Evolutionary conservation across 2,888 invertebrate species (phyloP), one percentile per base, ranked within the genome.

Genomic region (Ornithoptera alexandrae): DNA sequence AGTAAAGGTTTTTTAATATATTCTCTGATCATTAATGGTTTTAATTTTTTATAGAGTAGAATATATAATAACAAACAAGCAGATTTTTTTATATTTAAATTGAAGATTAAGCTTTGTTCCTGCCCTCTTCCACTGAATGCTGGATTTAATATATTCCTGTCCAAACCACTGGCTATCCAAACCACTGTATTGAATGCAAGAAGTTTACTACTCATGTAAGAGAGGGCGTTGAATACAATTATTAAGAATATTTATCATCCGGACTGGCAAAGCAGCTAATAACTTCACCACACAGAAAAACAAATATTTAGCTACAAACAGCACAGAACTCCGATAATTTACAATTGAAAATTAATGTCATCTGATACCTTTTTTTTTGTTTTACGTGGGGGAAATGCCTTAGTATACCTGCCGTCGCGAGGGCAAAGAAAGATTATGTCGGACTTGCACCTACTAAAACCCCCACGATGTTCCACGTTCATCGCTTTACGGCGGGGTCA

Each of bases 141-240:
- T 30, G 22, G 22, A 65, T 22, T 58, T 58, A 62, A 50, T 50
- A 18, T 50, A 17, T 50, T 17, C 50, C 15, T 18, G 15, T 50
- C 1, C 50, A 50, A 50, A 18, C 50, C 10, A 18, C 18, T 15
- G 2, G 50, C 50, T 50, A 15, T 18, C 10, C 15, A 15, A 15
- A 50, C 50, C 46, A 46, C 7, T 15, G 17, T 17, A 17, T 15
- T 50, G 17, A 50, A 50, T 15, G 15, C 50, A 30, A 30, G 18
- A 18, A 18, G 50, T 50, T 50, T 17, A 15, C 2, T 50, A 5
- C 50, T 18, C 5, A 17, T 18, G 15, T 15, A 18, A 50, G 50
- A 69, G 65, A 58, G 61, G 65, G 69, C 69, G 58, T n/a, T 65
- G 6, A 53, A 64, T 39, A 64, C 39, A 64, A 64, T 50, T 59